Percentiles rank a stretch among this genome's conserved stretches.
phyloP scores from a whole-genome alignment of 92 coral and sea anemone species.

The Zoanthus gigantus region DNA sequence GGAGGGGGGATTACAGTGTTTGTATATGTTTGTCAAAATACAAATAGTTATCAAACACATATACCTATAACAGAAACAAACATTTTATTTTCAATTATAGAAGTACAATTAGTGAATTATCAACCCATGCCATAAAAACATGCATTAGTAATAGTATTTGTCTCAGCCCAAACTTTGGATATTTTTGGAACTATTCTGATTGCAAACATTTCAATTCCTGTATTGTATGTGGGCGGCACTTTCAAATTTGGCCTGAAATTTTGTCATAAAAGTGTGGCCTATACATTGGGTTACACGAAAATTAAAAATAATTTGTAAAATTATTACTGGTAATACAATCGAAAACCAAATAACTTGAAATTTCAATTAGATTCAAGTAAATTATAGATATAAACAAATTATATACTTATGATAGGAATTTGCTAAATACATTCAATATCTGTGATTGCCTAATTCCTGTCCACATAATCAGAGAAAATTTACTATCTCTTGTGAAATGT shows the following conservation, averaged over 20 bases:
- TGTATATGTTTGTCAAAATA: background rate
- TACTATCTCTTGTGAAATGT: background rate
- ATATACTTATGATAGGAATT: background rate
- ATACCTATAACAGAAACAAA: background rate
- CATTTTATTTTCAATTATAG: background rate
- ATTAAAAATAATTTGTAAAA: background rate
- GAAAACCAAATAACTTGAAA: background rate
- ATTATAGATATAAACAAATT: background rate
- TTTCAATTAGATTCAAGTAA: background rate
- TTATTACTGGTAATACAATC: background rate
- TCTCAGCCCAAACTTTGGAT: background rate
- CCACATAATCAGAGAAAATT: background rate
- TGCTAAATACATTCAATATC: constrained; percentile 8
- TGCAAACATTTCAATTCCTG: constrained; percentile 6
- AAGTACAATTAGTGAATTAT: no score
- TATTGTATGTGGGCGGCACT: background rate
- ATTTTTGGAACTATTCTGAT: background rate
- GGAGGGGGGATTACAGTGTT: background rate
- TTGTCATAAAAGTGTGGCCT: background rate
- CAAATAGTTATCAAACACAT: background rate
- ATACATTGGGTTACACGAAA: background rate
- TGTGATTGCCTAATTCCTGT: background rate
- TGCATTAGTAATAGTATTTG: background rate
- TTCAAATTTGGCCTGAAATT: background rate
- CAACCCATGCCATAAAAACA: background rate